Conservation (phyloP, 2,797 vertebrate genomes). For the Notoglanidium macrostoma region DNA sequence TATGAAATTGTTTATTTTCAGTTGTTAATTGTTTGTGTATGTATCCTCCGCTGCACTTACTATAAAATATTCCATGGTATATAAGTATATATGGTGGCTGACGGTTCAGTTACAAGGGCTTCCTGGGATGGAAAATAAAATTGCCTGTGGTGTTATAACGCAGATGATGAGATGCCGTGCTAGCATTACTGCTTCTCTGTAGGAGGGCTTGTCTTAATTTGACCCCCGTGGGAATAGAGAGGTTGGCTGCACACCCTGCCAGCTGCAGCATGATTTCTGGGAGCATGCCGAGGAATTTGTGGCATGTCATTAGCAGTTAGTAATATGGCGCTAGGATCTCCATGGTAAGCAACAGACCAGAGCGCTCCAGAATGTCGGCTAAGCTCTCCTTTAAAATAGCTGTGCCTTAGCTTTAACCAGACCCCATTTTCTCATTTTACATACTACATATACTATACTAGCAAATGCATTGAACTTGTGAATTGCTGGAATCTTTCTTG, state of each 20-base stretch:
- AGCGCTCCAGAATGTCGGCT: constrained; percentile 19
- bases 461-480: neutral
- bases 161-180: constrained; percentile 12
- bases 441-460: constrained; percentile 2
- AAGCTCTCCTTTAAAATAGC: constrained; percentile 22
- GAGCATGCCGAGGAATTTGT: constrained; percentile 40
- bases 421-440: constrained; percentile 33
- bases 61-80: neutral
- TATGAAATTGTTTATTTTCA: neutral
- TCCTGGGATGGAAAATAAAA: neutral
- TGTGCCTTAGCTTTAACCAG: constrained; percentile 19
- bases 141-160: constrained; percentile 12
- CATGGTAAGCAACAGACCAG: constrained; percentile 9
- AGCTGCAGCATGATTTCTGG: constrained; percentile 44
- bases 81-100: neutral
- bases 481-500: neutral
- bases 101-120: constrained; percentile 41
- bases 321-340: constrained; percentile 28
- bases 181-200: constrained; percentile 19
- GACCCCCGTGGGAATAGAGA: constrained; percentile 57
- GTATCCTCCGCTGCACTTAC: neutral
- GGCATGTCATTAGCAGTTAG: constrained; percentile 40
- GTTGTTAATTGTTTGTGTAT: too few species aligned
- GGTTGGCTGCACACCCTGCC: constrained; percentile 42
- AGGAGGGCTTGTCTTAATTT: constrained; percentile 44